These are phyloP conservation scores for Ceyx melanurus DNA, from an alignment of 2,113 vertebrate species.

Conservation along the genomic window DNA sequence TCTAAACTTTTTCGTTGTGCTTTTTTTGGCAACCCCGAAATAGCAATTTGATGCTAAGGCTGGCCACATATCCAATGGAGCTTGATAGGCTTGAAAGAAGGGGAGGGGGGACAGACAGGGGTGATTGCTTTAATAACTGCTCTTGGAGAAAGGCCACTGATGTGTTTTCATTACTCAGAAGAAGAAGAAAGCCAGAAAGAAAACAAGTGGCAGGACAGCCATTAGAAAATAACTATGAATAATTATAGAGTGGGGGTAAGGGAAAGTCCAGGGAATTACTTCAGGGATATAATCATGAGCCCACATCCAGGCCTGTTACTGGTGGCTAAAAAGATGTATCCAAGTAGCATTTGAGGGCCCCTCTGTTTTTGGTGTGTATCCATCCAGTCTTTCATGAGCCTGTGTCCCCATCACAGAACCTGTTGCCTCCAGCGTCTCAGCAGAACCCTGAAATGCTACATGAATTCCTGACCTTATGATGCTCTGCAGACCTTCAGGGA, in stretches of 20 bases:
- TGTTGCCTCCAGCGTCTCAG: neutral
- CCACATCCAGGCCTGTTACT: constrained; percentile 56
- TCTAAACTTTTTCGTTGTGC: constrained; percentile 42
- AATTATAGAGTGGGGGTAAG: constrained; percentile 39
- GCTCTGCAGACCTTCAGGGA: neutral
- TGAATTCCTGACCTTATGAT: neutral
- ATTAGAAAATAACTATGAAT: constrained; percentile 65
- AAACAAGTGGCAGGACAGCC: constrained; percentile 66
- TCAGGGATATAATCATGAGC: constrained; percentile 60
- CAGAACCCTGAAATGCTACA: neutral
- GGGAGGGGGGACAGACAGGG: constrained; percentile 21
- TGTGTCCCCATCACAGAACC: neutral
- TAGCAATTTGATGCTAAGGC: constrained; percentile 45
- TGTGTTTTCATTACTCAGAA: constrained; percentile 53
- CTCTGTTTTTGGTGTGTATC: neutral
- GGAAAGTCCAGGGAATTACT: constrained; percentile 53
- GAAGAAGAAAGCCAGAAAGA: constrained; percentile 64
- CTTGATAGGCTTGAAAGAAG: constrained; percentile 52
- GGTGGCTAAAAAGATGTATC: constrained; percentile 11
- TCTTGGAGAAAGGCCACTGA: constrained; percentile 57
- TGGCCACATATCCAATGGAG: constrained; percentile 61
- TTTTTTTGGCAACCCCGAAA: constrained; percentile 60
- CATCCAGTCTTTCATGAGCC: neutral
- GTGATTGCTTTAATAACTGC: constrained; percentile 41
- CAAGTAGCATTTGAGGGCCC: constrained; percentile 14